These are phyloP conservation scores for Gasteruption jaculator DNA, from an alignment of 2,888 invertebrate genomes.

Conservation along the genomic window DNA sequence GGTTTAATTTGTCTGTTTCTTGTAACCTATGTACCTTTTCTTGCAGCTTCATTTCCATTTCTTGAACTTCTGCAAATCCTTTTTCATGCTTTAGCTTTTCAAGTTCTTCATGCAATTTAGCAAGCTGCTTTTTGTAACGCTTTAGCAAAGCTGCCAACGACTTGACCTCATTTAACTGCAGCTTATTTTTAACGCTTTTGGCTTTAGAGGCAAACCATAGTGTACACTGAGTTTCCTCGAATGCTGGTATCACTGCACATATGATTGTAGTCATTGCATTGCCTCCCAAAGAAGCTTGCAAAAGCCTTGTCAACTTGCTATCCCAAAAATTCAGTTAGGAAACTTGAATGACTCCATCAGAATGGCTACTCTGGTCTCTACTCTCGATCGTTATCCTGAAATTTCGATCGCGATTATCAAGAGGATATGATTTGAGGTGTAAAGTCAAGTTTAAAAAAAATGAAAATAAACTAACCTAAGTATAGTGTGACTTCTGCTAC, in stretches of 20 bases:
- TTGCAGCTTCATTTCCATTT: conserved; percentile 37
- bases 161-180: conserved; percentile 71
- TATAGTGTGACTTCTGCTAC: conserved; percentile 86
- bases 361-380: conserved; percentile 55
- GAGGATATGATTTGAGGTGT: conserved; percentile 1
- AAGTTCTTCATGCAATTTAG: conserved; percentile 59
- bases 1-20: conserved; percentile 36
- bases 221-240: conserved; percentile 72
- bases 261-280: conserved; percentile 85
- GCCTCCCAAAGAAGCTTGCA: conserved; percentile 83
- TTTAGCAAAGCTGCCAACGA: conserved; percentile 70
- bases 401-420: conserved; percentile 1
- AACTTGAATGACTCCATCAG: conserved; percentile 65
- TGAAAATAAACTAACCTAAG: conserved; percentile 66
- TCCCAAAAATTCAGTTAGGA: conserved; percentile 81
- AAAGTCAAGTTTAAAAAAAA: not conserved
- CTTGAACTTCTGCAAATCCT: conserved; percentile 30
- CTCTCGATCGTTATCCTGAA: conserved; percentile 62
- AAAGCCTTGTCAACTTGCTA: conserved; percentile 79
- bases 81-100: conserved; percentile 39
- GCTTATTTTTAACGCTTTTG: conserved; percentile 75
- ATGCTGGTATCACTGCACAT: conserved; percentile 74
- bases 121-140: conserved; percentile 64
- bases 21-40: conserved; percentile 34
- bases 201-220: conserved; percentile 78